Evolutionary conservation across 2,797 vertebrate species (phyloP).

Genomic region (Hyperoplus lanceolatus): DNA sequence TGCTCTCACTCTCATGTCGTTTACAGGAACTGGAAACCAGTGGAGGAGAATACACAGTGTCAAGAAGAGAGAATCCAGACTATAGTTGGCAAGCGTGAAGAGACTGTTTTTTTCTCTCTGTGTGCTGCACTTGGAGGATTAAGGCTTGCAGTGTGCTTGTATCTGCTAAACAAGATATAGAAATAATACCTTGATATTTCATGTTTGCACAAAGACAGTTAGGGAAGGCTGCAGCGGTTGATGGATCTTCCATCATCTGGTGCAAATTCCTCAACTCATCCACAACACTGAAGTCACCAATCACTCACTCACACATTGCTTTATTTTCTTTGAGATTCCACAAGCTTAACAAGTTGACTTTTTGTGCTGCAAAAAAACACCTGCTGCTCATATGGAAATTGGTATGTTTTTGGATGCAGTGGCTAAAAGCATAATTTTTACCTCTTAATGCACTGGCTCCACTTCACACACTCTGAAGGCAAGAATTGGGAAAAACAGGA

Average conservation of each 20-base stretch:
- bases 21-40: slow-evolving; percentile 64
- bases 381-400: slow-evolving; percentile 30
- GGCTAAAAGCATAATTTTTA: slow-evolving; percentile 51
- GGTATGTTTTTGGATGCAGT: slow-evolving; percentile 31
- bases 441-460: slow-evolving; percentile 54
- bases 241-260: slow-evolving; percentile 28
- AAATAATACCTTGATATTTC: slow-evolving; percentile 67
- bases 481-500: slow-evolving; percentile 60
- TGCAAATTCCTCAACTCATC: slow-evolving; percentile 11
- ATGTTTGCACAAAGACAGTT: slow-evolving; percentile 40
- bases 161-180: slow-evolving; percentile 74
- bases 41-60: slow-evolving; percentile 51
- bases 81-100: slow-evolving; percentile 68
- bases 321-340: not conserved
- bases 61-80: slow-evolving; percentile 73
- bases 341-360: slow-evolving; percentile 11
- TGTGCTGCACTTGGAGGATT: slow-evolving; percentile 66
- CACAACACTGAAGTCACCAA: not conserved
- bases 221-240: slow-evolving; percentile 5
- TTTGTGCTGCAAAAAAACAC: slow-evolving; percentile 32
- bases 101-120: slow-evolving; percentile 56
- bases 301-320: not conserved
- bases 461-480: slow-evolving; percentile 53
- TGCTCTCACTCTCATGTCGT: slow-evolving; percentile 53
- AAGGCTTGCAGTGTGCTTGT: slow-evolving; percentile 59